Evolutionary conservation across 64 coral and sea anemone genomes (phyloP).

Genomic region (Porites australiensis): DNA sequence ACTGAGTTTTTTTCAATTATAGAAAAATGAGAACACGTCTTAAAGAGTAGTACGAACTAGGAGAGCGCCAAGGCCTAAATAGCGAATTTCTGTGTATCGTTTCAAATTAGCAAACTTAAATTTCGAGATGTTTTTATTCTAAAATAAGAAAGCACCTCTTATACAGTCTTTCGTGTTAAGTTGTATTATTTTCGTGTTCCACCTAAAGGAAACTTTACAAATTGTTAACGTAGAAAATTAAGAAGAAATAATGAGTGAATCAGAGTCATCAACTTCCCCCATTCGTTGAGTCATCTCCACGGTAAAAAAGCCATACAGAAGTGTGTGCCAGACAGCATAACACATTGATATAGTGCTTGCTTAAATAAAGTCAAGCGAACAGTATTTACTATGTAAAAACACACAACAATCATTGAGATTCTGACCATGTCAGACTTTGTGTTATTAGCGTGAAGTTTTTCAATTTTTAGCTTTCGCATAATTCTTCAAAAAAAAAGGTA

Average conservation of each 20-base stretch:
- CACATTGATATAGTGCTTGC: constrained; percentile 47
- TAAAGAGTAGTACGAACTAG: too few species aligned
- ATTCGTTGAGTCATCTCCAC: neutral
- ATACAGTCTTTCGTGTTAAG: neutral
- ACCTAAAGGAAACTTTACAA: neutral
- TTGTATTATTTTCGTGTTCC: neutral
- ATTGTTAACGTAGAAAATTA: neutral
- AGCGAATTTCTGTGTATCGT: neutral
- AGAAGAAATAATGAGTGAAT: neutral
- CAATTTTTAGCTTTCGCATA: neutral
- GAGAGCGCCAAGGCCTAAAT: neutral
- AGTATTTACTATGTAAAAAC: constrained; percentile 80
- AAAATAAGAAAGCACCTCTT: neutral
- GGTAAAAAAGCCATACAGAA: neutral
- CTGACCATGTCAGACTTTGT: constrained; percentile 62
- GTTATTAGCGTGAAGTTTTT: neutral
- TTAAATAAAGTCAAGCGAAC: constrained; percentile 24
- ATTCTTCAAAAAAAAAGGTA: neutral
- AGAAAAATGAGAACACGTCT: neutral
- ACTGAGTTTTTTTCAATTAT: neutral
- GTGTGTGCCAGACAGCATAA: constrained; percentile 24
- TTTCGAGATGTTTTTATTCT: neutral
- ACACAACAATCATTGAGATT: constrained; percentile 32
- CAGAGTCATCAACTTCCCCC: neutral
- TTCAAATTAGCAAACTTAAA: neutral